A percentile compares a stretch with the other conserved stretches of the same genome.
These are phyloP conservation scores for Drosophila asahinai DNA, from an alignment of 1,140 invertebrate genomes.

Conservation along the genomic window DNA sequence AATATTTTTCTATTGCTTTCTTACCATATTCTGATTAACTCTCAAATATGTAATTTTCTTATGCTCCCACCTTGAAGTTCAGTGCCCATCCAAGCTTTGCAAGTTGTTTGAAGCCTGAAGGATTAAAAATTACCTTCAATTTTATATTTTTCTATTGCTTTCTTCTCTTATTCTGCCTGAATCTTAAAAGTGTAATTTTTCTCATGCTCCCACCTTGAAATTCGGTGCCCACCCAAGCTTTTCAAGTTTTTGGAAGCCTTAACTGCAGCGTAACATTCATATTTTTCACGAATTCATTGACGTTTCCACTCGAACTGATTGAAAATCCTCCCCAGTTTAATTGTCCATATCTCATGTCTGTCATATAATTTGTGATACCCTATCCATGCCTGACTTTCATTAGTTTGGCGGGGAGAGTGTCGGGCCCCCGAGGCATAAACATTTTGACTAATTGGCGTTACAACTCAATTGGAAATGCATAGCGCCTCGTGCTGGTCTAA, in stretches of 20 bases:
- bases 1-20: too few relatives aligned
- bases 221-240: too few relatives aligned
- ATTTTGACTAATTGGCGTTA: conserved; percentile 65
- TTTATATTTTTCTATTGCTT: too few relatives aligned
- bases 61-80: neutral
- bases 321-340: conserved; percentile 20
- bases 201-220: too few relatives aligned
- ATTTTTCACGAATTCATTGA: conserved; percentile 5
- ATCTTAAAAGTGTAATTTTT: too few relatives aligned
- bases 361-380: conserved; percentile 60
- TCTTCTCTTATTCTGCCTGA: too few relatives aligned
- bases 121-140: too few relatives aligned
- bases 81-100: neutral
- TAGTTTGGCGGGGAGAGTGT: neutral
- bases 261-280: neutral
- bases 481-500: conserved; percentile 64
- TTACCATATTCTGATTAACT: too few relatives aligned
- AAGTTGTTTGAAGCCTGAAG: neutral
- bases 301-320: conserved; percentile 10
- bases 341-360: conserved; percentile 34
- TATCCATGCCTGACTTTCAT: conserved; percentile 39
- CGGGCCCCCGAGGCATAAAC: conserved; percentile 11
- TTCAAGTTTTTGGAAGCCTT: neutral
- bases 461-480: conserved; percentile 70
- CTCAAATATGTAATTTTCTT: too few relatives aligned